A percentile compares a stretch with the other conserved stretches of the same genome.
These are phyloP conservation scores for Sphaeramia orbicularis DNA, from an alignment of 2,797 vertebrate genomes.

Conservation along the genomic window DNA sequence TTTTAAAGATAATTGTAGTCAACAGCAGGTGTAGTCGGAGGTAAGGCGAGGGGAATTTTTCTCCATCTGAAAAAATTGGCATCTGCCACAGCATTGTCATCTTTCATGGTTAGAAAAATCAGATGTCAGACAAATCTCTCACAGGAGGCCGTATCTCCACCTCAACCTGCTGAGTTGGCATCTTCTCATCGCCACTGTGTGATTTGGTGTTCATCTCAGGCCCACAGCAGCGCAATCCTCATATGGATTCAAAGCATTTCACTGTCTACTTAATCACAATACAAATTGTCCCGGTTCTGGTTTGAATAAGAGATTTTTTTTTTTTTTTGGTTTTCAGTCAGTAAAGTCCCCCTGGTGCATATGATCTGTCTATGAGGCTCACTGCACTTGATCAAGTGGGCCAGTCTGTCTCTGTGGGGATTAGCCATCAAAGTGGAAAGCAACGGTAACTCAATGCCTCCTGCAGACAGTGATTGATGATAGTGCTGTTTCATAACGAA, in stretches of 20 bases:
- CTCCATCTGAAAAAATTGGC: conserved; percentile 75
- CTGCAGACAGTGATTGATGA: conserved; percentile 86
- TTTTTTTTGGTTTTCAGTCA: conserved; percentile 49
- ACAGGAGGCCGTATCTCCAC: conserved; percentile 38
- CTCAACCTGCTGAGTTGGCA: conserved; percentile 81
- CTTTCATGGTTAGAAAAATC: conserved; percentile 85
- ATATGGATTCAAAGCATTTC: conserved; percentile 73
- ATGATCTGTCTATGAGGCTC: conserved; percentile 73
- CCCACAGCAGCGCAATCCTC: conserved; percentile 66
- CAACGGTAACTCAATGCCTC: conserved; percentile 83
- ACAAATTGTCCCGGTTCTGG: conserved; percentile 81
- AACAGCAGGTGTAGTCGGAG: conserved; percentile 14
- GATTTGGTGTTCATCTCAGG: conserved; percentile 66
- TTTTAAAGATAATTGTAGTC: conserved; percentile 12
- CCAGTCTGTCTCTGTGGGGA: conserved; percentile 77
- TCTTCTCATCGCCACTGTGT: conserved; percentile 72
- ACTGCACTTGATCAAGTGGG: conserved; percentile 82
- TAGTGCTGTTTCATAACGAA: conserved; percentile 76
- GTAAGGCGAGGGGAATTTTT: conserved; percentile 61
- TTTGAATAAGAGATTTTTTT: conserved; percentile 74
- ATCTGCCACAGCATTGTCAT: conserved; percentile 70
- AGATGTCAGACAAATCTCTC: conserved; percentile 75
- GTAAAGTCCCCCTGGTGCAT: conserved; percentile 74
- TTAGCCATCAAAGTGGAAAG: conserved; percentile 84
- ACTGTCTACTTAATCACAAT: conserved; percentile 84